phyloP scores from a whole-genome alignment of 35 echinoderm and acorn worm genomes.

The Ptychodera flava region DNA sequence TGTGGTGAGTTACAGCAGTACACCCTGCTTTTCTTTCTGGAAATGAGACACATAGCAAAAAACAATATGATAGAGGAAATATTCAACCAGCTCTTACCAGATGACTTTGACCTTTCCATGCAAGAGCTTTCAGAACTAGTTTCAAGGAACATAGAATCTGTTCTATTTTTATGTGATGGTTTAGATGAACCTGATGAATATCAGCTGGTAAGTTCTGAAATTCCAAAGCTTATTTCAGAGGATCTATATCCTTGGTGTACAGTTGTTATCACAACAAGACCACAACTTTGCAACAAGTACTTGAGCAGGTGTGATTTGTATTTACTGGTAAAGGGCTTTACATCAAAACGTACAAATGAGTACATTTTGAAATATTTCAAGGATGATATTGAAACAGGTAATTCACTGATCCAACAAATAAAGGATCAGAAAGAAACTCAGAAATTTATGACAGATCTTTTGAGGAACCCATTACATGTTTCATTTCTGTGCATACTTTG shows the following conservation, averaged over 20 bases:
- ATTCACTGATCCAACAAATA: background rate
- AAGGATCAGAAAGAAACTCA: background rate
- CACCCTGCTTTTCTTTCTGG: background rate
- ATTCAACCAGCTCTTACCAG: background rate
- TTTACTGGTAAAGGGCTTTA: background rate
- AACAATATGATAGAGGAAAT: background rate
- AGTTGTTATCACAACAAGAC: background rate
- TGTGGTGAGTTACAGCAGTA: background rate
- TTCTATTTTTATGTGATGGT: background rate
- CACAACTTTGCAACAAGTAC: background rate
- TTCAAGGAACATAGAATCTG: background rate
- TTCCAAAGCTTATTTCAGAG: background rate
- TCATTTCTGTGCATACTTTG: background rate
- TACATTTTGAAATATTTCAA: background rate
- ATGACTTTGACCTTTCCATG: background rate
- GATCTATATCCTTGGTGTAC: background rate
- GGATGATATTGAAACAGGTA: background rate
- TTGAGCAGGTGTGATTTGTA: background rate
- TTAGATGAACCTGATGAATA: background rate
- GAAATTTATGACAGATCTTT: background rate
- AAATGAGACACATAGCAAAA: background rate
- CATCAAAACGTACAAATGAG: background rate
- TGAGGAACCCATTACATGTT: background rate
- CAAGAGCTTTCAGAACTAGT: background rate
- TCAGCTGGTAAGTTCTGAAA: background rate